Base-by-base conservation (phyloP, 1,140 invertebrate genomes). In the Reticulitermes speratus region DNA sequence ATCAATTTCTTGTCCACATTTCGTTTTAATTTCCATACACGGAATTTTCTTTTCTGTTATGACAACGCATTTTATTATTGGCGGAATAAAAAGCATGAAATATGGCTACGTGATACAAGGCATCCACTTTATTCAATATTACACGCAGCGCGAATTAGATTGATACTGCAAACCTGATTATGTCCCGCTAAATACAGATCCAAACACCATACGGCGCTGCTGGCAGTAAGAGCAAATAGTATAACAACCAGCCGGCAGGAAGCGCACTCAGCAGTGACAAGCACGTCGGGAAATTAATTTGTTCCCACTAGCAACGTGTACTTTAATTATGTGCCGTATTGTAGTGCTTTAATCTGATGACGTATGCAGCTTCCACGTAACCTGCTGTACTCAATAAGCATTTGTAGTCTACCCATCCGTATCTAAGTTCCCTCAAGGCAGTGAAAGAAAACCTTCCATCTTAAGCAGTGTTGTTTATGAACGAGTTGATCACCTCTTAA, bases 1-100 rank as follows among this genome's bases (percentile, higher is more conserved):
- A 75, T 75, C 65, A 75, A 75, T 30, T 75, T 75, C 65, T 75
- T 75, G n/a, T 30, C n/a, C 65, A 75, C n/a, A 75, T 75, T 75
- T 30, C 65, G 9, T 75, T 75, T 75, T 75, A 75, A n/a, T 75
- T 30, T 75, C 25, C 25, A 30, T 30, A 75, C 65, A 30, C n/a
- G 0, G 8, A 75, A 75, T 75, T 75, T 75, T 75, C 25, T 75
- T 1, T 25, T 75, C 65, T 75, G 65, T 30, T 75, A 75, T 30
- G n/a, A 65, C 59, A 65, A 65, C 59, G 19, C 59, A 65, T 65
- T 65, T 65, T 65, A 23, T 21, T 65, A 30, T 30, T 75, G 65
- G 65, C n/a, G 14, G n/a, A 75, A 75, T 75, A 75, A 75, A 75
- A 75, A 75, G n/a, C 65, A 30, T 16, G n/a, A 25, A 75, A 75